Evolutionary conservation across 1,140 invertebrate species (phyloP).

Genomic region (Scylla paramamosain): DNA sequence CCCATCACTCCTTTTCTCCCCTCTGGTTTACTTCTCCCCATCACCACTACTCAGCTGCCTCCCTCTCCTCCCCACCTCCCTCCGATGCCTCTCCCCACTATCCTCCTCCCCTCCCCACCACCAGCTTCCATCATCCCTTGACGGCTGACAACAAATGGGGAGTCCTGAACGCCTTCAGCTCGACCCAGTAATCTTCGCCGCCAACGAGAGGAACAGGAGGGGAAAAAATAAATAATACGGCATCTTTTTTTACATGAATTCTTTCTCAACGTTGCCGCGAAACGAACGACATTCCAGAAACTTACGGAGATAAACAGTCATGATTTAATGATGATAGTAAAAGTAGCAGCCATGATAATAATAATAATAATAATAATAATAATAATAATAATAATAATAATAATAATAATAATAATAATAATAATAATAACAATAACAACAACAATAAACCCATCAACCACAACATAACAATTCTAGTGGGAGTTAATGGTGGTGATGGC

Average conservation of each 20-base stretch:
- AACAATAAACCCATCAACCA: background rate
- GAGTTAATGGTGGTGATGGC: background rate
- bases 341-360: background rate
- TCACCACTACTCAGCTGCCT: background rate
- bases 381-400: background rate
- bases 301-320: too few relatives aligned
- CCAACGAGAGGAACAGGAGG: background rate
- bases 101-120: background rate
- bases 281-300: background rate
- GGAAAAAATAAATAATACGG: background rate
- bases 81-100: background rate
- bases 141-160: background rate
- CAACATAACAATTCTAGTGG: background rate
- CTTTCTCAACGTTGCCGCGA: background rate
- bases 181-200: background rate
- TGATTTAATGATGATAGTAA: too few relatives aligned
- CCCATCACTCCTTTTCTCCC: background rate
- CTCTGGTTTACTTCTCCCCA: too few relatives aligned
- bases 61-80: background rate
- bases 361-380: background rate
- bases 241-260: background rate
- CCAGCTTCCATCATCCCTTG: background rate
- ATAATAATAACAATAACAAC: background rate
- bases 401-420: background rate
- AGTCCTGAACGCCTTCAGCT: background rate